Conservation (phyloP, 2,797 vertebrate genomes). For the Xiphophorus birchmanni region DNA sequence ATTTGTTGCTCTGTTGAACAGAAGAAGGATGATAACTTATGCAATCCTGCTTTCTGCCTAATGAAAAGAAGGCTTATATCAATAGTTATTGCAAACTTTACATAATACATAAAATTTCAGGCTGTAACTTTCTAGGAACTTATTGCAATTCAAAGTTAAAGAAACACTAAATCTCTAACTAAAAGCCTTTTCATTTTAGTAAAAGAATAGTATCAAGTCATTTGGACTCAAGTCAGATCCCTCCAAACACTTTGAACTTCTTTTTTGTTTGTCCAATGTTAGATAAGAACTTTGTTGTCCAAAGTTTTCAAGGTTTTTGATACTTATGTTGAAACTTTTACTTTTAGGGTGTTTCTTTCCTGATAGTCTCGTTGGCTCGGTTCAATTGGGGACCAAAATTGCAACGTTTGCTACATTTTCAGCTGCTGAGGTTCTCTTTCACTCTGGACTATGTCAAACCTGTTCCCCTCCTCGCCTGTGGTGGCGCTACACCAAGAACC, state of each 20-base stretch:
- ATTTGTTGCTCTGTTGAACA: conserved; percentile 35
- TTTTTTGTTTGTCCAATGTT: not conserved
- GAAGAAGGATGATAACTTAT: conserved; percentile 12
- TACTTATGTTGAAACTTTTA: not conserved
- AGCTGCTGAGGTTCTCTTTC: not conserved
- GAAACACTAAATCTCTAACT: not conserved
- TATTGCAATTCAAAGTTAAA: not conserved
- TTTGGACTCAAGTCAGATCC: not conserved
- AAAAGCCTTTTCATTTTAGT: not conserved
- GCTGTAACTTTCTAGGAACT: conserved; percentile 7
- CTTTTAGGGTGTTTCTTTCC: not conserved
- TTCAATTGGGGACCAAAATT: not conserved
- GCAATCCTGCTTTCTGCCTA: conserved; percentile 28
- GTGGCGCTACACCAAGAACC: not conserved
- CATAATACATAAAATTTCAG: not conserved
- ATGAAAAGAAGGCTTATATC: conserved; percentile 31
- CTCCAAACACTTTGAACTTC: not conserved
- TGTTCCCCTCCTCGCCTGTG: not conserved
- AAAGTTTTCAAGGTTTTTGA: no score
- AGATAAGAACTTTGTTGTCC: no score
- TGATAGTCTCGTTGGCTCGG: not conserved
- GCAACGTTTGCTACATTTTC: not conserved
- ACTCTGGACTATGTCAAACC: not conserved
- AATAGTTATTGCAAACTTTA: not conserved
- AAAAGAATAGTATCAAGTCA: not conserved